Conservation (phyloP, 2,113 vertebrate species). For the Phocoena phocoena region DNA sequence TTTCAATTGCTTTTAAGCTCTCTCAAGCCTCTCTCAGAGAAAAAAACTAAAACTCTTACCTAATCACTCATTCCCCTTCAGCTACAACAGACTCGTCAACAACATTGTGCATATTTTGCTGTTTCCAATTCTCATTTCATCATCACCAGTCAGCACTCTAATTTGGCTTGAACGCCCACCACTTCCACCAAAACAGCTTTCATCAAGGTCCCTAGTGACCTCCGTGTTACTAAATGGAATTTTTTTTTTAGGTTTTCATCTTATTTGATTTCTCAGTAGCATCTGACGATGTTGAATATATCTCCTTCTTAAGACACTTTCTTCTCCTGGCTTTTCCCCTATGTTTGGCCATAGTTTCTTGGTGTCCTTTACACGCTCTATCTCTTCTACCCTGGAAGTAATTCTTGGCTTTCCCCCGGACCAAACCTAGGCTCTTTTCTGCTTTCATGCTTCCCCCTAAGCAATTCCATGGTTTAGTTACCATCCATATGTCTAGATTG, state of each 20-base stretch:
- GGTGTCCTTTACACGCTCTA: background rate
- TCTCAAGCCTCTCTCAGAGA: background rate
- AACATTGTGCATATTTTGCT: background rate
- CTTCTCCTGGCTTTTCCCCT: background rate
- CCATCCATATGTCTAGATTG: background rate
- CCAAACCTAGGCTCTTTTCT: background rate
- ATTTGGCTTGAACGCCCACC: background rate
- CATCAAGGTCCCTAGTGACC: background rate
- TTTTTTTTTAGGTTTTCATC: background rate
- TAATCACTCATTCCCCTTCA: background rate
- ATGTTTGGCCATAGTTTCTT: background rate
- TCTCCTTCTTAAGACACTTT: background rate
- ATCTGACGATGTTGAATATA: background rate
- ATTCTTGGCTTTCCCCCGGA: background rate
- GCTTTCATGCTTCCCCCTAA: background rate
- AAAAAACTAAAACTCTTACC: background rate
- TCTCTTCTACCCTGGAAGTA: background rate
- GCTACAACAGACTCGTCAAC: background rate
- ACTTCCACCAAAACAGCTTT: background rate
- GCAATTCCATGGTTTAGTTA: background rate
- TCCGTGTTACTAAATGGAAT: background rate
- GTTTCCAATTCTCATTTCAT: background rate
- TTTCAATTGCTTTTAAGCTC: background rate
- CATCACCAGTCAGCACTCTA: background rate
- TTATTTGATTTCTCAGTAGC: background rate